phyloP scores from a whole-genome alignment of 2,113 vertebrate species.

The Oceanodroma tethys region DNA sequence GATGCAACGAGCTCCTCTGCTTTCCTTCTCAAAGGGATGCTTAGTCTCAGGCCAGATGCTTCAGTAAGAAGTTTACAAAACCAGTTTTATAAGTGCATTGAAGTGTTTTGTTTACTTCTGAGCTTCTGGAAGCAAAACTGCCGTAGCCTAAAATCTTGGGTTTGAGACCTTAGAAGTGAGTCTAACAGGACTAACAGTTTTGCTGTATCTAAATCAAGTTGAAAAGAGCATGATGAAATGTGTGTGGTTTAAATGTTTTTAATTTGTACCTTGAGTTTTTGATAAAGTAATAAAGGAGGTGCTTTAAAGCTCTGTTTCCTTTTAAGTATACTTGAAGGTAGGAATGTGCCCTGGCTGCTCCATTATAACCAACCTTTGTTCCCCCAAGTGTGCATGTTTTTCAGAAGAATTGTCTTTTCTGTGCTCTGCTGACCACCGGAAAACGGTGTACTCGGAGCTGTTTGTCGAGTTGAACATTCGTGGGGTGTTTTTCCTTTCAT shows the following conservation, averaged over 20 bases:
- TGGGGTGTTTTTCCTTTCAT: background rate
- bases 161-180: background rate
- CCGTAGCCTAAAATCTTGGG: background rate
- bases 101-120: background rate
- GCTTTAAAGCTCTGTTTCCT: background rate
- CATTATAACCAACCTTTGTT: conserved; percentile 44
- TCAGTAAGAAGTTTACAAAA: background rate
- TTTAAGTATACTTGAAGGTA: conserved; percentile 1
- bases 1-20: background rate
- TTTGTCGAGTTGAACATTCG: background rate
- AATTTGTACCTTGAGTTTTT: background rate
- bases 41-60: background rate
- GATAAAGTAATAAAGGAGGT: background rate
- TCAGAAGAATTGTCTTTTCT: conserved; percentile 33
- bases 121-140: background rate
- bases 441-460: background rate
- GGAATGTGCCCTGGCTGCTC: conserved; percentile 43
- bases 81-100: background rate
- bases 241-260: background rate
- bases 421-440: background rate
- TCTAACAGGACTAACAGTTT: background rate
- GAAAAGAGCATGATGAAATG: background rate
- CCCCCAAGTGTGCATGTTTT: background rate
- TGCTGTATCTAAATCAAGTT: background rate
- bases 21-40: background rate